Evolutionary conservation across 2,888 invertebrate genomes (phyloP), one percentile per base, ranked within the genome.

Genomic region (Drosophila robusta): DNA sequence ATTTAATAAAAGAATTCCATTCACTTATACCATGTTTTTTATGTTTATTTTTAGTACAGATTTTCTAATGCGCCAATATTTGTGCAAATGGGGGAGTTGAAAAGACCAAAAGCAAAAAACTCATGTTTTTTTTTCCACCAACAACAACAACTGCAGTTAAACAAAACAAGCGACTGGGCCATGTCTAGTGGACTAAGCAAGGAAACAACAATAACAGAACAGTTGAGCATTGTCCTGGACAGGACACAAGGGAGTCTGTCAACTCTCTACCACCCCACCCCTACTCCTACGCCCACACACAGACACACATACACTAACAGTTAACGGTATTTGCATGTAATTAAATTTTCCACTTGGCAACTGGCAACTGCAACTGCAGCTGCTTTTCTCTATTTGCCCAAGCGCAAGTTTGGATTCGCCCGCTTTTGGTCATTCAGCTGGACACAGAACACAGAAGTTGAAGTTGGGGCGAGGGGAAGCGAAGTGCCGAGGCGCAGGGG

Each of bases 301-400:
- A 14, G 14, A 61, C 44, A 7, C 16, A 32, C 16, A 16, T 22
- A 34, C 14, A 14, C 65, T 18, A 44, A 61, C 70, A 74, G 73
- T 81, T 79, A 84, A 89, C 90, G 87, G 87, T 89, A 87, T 89
- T 89, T 90, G 89, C 90, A 89, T 87, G 84, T 90, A 89, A 89
- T 89, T 89, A 90, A 87, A 90, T 90, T 90, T 86, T 84, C 76
- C 84, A 82, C 86, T 80, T 78, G 78, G 66, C 75, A 78, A 76
- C 70, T 63, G 70, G 62, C 34, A 34, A 34, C 34, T 34, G 58
- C 71, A 74, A 78, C 68, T 78, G 81, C 81, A 73, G 81, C 78
- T 80, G 78, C 70, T 75, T 62, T 78, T 80, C 50, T 72, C 68
- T 80, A 81, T 81, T 81, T 79, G 78, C 72, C 46, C 65, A 81